Base-by-base conservation (phyloP, 2,888 invertebrate genomes). In the Drosophila nigricruria region DNA sequence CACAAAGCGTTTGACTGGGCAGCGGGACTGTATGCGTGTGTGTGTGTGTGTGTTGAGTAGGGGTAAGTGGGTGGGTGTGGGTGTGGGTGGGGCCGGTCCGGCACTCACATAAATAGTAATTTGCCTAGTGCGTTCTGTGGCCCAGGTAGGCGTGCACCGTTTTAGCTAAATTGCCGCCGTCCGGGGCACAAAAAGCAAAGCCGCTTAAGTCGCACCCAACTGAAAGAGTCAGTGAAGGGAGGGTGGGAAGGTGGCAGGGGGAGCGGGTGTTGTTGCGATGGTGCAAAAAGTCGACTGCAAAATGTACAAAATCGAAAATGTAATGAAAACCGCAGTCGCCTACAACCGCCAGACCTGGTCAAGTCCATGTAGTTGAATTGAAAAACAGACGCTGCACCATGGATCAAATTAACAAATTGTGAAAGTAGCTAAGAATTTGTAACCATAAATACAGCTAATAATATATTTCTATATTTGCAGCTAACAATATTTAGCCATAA, bases 21-120 rank as follows among this genome's bases (percentile, higher is more conserved):
- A 30, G 18, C 27, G 49, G 3, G 12, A 1, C 18, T 12, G 18
- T 30, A 3, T 18, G 49, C 18, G 30, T 49, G 25, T 53, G 53
- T 27, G 27, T 12, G 25, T 12, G 30, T 49, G 25, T 53, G 53
- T 27, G 27, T 12, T 16, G 16, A 34, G 20, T 27, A 27, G 9
- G 49, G 34, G 23, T 27, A 14, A 32, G 53, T 30, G 49, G 23
- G 56, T n/a, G 49, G 32, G 56, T n/a, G 54, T 23, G 36, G 27
- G 53, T 20, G 49, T 34, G 54, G 12, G 54, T 30, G 43, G 30
- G 56, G 63, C 45, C 47, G n/a, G 69, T 59, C 65, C 70, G 64
- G 79, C 72, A 81, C 84, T 81, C 78, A 80, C 88, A 82, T 89
- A 89, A 86, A 89, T 89, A 88, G 86, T 81, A 86, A 88, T 86